Base-by-base conservation (phyloP, 2,888 invertebrate species). In the Chrysina gloriosa region DNA sequence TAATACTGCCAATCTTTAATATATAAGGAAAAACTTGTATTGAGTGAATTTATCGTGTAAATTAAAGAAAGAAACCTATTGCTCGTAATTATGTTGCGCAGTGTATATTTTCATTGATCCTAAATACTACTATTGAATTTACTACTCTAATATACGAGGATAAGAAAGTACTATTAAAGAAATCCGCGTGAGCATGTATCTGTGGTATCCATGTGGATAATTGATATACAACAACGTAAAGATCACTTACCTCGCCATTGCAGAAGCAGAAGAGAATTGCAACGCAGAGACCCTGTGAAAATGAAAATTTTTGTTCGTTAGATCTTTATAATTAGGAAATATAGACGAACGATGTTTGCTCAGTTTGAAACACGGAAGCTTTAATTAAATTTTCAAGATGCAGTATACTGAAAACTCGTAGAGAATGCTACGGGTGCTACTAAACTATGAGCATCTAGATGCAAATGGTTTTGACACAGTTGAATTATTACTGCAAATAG, bases 181-280 rank as follows among this genome's bases (percentile, higher is more conserved):
- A n/a, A n/a, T n/a, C n/a, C n/a, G n/a, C n/a, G n/a, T n/a, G n/a
- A n/a, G n/a, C n/a, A n/a, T n/a, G n/a, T n/a, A n/a, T n/a, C n/a
- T n/a, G n/a, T n/a, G n/a, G n/a, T n/a, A n/a, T n/a, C n/a, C n/a
- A n/a, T n/a, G n/a, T 27, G n/a, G 6, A 25, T 52, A 27, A 23
- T n/a, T 27, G 9, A 47, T 42, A 34, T 27, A 11, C 19, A 31
- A 64, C 21, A n/a, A 11, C 0, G n/a, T 42, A 42, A 42, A 42
- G 3, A 27, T 2, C 14, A 81, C 85, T 85, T 84, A 97, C 97
- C 89, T 97, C 97, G 73, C 96, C 96, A 81, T 97, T 97, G 86
- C 93, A 95, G 87, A 97, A 97, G 82, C 96, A 96, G 85, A 95
- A 96, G 58, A 97, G 88, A 71, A 94, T 89, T 34, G 97, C 95